Conservation (phyloP, 2,888 invertebrate species). For the Zhuqinia jingwanae region DNA sequence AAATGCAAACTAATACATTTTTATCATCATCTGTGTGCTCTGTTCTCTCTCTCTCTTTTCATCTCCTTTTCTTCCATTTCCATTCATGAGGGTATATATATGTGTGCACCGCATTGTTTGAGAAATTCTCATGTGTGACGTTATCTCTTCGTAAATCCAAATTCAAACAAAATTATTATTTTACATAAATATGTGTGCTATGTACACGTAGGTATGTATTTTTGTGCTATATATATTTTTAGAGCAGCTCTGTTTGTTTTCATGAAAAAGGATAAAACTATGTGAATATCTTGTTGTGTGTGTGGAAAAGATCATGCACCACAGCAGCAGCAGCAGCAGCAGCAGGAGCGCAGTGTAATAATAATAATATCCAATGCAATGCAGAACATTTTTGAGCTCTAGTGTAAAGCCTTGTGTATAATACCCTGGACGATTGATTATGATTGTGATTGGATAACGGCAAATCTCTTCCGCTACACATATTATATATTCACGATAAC, state of each 20-base stretch:
- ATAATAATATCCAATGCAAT: background rate
- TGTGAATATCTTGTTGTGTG: too few species aligned
- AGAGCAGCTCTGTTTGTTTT: background rate
- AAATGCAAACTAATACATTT: conserved; percentile 47
- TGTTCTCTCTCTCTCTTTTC: background rate
- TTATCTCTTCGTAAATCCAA: conserved; percentile 18
- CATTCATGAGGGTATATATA: background rate
- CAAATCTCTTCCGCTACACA: conserved; percentile 33
- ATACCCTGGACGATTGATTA: conserved; percentile 53
- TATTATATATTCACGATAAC: background rate
- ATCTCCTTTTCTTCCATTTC: background rate
- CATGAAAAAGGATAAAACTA: background rate
- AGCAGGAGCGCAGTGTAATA: too few species aligned
- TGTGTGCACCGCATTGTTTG: background rate
- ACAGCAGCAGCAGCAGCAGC: background rate
- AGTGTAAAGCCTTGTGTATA: conserved; percentile 29
- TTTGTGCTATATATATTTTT: background rate
- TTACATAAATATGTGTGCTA: conserved; percentile 16
- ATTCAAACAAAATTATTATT: conserved; percentile 43
- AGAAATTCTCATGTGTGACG: conserved; percentile 35
- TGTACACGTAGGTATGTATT: too few species aligned
- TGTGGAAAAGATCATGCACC: too few species aligned
- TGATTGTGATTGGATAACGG: conserved; percentile 45
- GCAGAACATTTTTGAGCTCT: conserved; percentile 33
- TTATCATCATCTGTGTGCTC: conserved; percentile 45